Conservation (phyloP, 2,888 invertebrate species). For the Limulus polyphemus region DNA sequence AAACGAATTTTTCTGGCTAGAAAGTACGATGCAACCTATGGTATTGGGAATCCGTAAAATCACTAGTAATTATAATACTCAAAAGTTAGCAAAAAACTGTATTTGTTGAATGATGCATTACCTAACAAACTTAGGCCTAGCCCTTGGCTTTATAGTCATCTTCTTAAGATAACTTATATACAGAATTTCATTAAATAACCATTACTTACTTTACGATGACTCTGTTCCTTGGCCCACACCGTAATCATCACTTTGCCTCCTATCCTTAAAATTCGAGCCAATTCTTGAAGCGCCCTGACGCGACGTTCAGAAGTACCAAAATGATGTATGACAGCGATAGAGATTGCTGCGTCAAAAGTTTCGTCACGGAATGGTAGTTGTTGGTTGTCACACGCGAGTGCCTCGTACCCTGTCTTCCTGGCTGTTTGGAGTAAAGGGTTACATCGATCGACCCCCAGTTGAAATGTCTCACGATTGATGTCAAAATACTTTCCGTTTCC, state of each 20-base stretch:
- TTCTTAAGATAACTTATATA: too few species aligned
- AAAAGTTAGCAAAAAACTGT: too few species aligned
- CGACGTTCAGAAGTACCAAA: constrained; percentile 87
- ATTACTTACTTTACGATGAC: constrained; percentile 54
- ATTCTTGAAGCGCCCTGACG: constrained; percentile 68
- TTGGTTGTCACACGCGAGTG: constrained; percentile 36
- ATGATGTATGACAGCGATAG: constrained; percentile 95
- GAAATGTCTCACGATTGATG: constrained; percentile 71
- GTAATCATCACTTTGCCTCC: constrained; percentile 82
- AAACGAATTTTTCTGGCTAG: too few species aligned
- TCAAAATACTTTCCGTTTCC: constrained; percentile 88
- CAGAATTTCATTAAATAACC: too few species aligned
- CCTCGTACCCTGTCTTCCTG: constrained; percentile 5
- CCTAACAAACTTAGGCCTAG: too few species aligned
- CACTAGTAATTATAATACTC: too few species aligned
- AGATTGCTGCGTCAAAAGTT: constrained; percentile 85
- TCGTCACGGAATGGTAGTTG: constrained; percentile 79
- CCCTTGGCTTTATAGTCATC: too few species aligned
- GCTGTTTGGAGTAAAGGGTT: constrained; percentile 32
- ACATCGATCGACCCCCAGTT: constrained; percentile 81
- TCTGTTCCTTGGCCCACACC: constrained; percentile 94
- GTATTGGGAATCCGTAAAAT: too few species aligned
- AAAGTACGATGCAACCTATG: too few species aligned
- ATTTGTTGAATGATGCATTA: too few species aligned
- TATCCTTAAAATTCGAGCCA: constrained; percentile 71